A percentile compares a stretch with the other conserved stretches of the same genome.
Conservation (phyloP, 2,888 invertebrate species). For the Brenthis ino region DNA sequence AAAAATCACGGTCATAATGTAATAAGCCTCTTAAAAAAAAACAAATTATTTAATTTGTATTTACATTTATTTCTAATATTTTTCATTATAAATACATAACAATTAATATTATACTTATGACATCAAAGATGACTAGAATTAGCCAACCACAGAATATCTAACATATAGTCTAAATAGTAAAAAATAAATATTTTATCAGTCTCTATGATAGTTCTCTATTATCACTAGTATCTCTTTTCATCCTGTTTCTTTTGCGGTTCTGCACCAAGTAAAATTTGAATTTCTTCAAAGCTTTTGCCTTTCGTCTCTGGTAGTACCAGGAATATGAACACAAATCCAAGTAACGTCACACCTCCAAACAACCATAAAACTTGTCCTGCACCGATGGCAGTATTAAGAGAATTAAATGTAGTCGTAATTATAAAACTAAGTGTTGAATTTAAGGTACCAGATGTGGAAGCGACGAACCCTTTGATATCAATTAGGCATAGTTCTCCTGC, state of each 20-base stretch:
- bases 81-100: conserved; percentile 9
- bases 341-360: conserved; percentile 85
- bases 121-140: conserved; percentile 46
- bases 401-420: conserved; percentile 88
- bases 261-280: conserved; percentile 79
- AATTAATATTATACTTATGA: conserved; percentile 25
- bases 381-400: conserved; percentile 81
- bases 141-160: conserved; percentile 42
- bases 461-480: conserved; percentile 89
- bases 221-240: conserved; percentile 58
- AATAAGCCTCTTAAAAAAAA: not conserved
- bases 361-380: conserved; percentile 88
- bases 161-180: conserved; percentile 42
- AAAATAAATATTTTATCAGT: conserved; percentile 62
- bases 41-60: conserved; percentile 1
- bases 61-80: conserved; percentile 16
- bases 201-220: conserved; percentile 45
- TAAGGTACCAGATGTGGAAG: conserved; percentile 89
- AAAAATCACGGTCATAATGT: too few relatives aligned
- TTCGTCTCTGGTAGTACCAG: conserved; percentile 86
- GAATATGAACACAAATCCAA: conserved; percentile 86
- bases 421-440: conserved; percentile 93
- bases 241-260: conserved; percentile 49
- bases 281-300: conserved; percentile 86
- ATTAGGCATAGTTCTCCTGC: conserved; percentile 90